Evolutionary conservation across 2,797 vertebrate species (phyloP), one percentile per base, ranked within the genome.

Genomic region (Perodicticus potto): DNA sequence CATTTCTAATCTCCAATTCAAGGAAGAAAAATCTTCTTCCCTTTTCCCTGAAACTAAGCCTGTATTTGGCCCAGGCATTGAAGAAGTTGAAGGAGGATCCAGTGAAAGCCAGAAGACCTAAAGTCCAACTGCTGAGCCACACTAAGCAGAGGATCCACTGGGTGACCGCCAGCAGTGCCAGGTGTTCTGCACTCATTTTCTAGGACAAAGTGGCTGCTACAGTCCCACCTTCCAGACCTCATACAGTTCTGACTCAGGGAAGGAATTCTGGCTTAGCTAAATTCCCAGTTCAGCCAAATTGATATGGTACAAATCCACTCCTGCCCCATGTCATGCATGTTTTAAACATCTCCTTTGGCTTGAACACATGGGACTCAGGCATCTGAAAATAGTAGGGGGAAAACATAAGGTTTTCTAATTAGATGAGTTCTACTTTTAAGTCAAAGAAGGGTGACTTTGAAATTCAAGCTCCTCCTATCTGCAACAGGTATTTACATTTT

Each of bases 401-500:
- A 92, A 91, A 73, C 11, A 22, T 25, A n/a, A 22, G 19, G 20
- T 91, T 87, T 85, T 23, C 40, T 88, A 93, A 83, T 63, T 59
- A 67, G 29, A 6, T 11, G 69, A 57, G 9, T 85, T 91, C 67
- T 67, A 32, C 53, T 85, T 78, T 70, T 59, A 96, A 87, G 67
- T 65, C 72, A 63, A 37, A 55, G 5, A 37, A 84, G 12, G 25
- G 14, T 80, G 61, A 83, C 55, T 93, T 69, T 82, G 89, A 82
- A 92, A 92, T 61, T 80, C 40, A 37, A 72, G 45, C 25, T 11
- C 9, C 55, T 84, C 16, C 5, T 43, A 27, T 40, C 7, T 76
- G 17, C 11, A 72, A 19, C 34, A 85, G 74, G n/a, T 63, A 76
- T 96, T 82, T 84, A 93, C 63, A 81, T 83, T 82, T 91, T 78